These are phyloP conservation scores for Phyllopteryx taeniolatus DNA, from an alignment of 2,113 vertebrate species.

Conservation along the genomic window DNA sequence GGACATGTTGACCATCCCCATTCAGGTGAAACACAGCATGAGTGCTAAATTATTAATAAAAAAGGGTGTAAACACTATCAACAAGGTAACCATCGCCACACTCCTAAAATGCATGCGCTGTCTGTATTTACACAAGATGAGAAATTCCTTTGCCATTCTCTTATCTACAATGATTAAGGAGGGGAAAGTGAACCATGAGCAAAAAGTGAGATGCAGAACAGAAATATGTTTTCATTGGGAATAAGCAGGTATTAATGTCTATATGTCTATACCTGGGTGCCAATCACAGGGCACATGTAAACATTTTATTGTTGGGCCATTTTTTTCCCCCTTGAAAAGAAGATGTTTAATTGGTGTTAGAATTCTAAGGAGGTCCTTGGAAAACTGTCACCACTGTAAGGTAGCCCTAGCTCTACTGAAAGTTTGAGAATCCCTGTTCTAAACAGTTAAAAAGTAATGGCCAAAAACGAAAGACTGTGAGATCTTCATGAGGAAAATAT, in stretches of 20 bases:
- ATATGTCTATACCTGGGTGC: constrained; percentile 54
- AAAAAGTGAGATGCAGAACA: constrained; percentile 29
- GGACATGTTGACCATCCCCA: background rate
- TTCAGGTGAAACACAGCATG: background rate
- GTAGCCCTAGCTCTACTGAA: too few relatives aligned
- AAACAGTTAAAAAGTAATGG: too few relatives aligned
- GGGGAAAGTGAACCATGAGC: constrained; percentile 11
- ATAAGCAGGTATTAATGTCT: constrained; percentile 46
- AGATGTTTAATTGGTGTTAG: too few relatives aligned
- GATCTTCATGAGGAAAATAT: too few relatives aligned
- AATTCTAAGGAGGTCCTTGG: too few relatives aligned
- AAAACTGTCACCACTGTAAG: too few relatives aligned
- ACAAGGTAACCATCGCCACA: background rate
- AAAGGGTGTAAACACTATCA: constrained; percentile 4
- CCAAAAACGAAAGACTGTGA: too few relatives aligned
- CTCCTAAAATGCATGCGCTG: constrained; percentile 31
- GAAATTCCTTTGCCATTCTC: constrained; percentile 57
- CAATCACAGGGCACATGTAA: constrained; percentile 45
- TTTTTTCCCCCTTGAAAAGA: too few relatives aligned
- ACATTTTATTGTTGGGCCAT: constrained; percentile 17
- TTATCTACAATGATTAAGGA: constrained; percentile 37
- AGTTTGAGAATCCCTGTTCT: too few relatives aligned
- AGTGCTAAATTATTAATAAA: background rate
- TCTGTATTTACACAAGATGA: constrained; percentile 48
- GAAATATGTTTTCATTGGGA: constrained; percentile 32